These are phyloP conservation scores for Ascaphus truei DNA, from an alignment of 2,113 vertebrate species.

Conservation along the genomic window DNA sequence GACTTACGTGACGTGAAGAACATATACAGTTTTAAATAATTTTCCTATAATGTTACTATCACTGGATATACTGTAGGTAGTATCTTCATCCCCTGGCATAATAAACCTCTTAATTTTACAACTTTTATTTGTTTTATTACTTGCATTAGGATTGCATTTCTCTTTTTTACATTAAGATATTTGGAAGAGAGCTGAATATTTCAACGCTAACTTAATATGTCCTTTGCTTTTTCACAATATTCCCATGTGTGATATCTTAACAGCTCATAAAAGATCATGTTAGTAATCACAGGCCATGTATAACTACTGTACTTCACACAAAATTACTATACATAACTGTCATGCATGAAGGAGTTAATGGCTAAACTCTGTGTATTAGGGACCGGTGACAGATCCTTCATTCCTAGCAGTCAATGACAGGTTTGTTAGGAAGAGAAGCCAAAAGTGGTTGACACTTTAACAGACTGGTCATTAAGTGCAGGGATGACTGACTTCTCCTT, in stretches of 20 bases:
- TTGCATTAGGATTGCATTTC: too few relatives aligned
- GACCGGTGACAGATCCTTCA: not conserved
- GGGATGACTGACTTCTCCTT: constrained; percentile 10
- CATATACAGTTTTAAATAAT: too few relatives aligned
- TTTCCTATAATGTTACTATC: too few relatives aligned
- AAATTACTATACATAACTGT: not conserved
- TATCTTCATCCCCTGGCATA: too few relatives aligned
- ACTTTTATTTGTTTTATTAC: too few relatives aligned
- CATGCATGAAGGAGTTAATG: too few relatives aligned
- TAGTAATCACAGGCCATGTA: not conserved
- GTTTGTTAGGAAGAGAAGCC: too few relatives aligned
- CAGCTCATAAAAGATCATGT: not conserved
- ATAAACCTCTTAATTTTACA: too few relatives aligned
- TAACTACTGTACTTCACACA: not conserved
- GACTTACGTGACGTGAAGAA: too few relatives aligned
- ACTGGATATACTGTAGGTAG: too few relatives aligned
- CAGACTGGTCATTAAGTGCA: not conserved
- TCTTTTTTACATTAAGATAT: too few relatives aligned
- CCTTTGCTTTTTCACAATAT: not conserved
- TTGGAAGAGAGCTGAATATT: not conserved
- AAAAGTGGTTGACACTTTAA: constrained; percentile 1
- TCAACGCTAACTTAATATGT: not conserved
- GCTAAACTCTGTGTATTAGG: not conserved
- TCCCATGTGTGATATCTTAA: not conserved
- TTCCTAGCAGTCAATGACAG: not conserved